Conservation (phyloP, 1,140 invertebrate genomes). For the Cotesia chilonis region DNA sequence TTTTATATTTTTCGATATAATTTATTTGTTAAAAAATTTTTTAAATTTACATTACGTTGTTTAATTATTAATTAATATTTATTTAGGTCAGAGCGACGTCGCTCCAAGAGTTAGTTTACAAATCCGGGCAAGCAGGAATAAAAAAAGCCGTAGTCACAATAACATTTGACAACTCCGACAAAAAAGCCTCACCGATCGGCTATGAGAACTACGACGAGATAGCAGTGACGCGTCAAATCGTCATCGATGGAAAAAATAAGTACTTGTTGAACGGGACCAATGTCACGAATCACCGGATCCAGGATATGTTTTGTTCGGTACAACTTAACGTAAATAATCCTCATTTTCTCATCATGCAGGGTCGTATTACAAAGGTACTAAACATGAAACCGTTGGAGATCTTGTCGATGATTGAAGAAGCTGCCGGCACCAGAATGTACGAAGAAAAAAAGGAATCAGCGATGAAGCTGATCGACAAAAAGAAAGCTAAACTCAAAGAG, state of each 20-base stretch:
- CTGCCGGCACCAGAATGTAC: slow-evolving; percentile 97
- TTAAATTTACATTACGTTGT: no score
- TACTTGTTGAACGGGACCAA: slow-evolving; percentile 95
- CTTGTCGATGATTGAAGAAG: slow-evolving; percentile 98
- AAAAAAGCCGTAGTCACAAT: slow-evolving; percentile 96
- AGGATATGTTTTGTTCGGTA: slow-evolving; percentile 95
- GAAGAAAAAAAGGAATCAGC: slow-evolving; percentile 92
- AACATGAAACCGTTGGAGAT: slow-evolving; percentile 99
- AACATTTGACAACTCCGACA: slow-evolving; percentile 92
- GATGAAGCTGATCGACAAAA: slow-evolving; percentile 90
- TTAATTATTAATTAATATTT: slow-evolving; percentile 32
- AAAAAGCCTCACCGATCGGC: slow-evolving; percentile 85
- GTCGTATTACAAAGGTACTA: slow-evolving; percentile 97
- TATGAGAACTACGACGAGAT: slow-evolving; percentile 95
- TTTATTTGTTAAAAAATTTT: slow-evolving; percentile 13
- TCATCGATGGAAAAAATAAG: slow-evolving; percentile 87
- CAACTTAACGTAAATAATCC: slow-evolving; percentile 99
- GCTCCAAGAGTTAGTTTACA: slow-evolving; percentile 96
- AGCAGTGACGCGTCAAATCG: slow-evolving; percentile 88
- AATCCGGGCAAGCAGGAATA: slow-evolving; percentile 95
- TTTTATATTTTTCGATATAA: slow-evolving; percentile 6
- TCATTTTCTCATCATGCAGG: slow-evolving; percentile 99
- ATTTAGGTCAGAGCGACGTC: slow-evolving; percentile 85
- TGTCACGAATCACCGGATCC: slow-evolving; percentile 88
- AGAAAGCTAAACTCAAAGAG: slow-evolving; percentile 89